Evolutionary conservation across 1,140 invertebrate species (phyloP), one percentile per base, ranked within the genome.

Genomic region (Apis dorsata): DNA sequence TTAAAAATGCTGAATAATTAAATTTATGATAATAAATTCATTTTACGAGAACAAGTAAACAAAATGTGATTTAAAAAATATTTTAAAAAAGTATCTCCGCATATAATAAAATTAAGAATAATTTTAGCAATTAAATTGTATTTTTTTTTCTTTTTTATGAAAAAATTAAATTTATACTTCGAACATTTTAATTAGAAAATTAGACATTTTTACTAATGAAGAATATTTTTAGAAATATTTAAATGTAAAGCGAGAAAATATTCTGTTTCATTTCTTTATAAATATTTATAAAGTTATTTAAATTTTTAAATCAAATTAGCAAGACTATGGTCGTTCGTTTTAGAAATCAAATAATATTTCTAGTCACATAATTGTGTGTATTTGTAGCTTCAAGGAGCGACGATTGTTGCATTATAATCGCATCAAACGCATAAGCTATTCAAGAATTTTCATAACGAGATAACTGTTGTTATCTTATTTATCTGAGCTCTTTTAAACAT

Each of bases 341-440:
- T 72, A 28, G 49, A 71, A 28, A 72, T 28, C n/a, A 24, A 24
- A 72, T 72, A 72, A 28, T 11, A 72, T 72, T 72, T 72, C 70
- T 19, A 72, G 70, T 72, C 70, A 55, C 70, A 28, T 55, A 72
- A 19, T 0, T 34, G 1, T 8, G 10, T 72, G 10, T 19, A 71
- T 19, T 28, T 55, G 8, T 28, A 21, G 19, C n/a, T 5, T 71
- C 51, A 28, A 71, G 70, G 70, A 72, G 19, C 51, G 28, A 72
- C 17, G 70, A 55, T 72, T 28, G 24, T 53, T 28, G 24, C 70
- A 72, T 72, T 72, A 24, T 44, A 28, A 72, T 72, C 24, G 10
- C 70, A 55, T 55, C 51, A 17, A 68, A 11, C 5, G 34, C 66
- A 10, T 65, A 3, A 44, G 65, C n/a, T 15, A 9, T 24, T 51